Evolutionary conservation across 2,113 vertebrate genomes (phyloP), one percentile per base, ranked within the genome.

Genomic region (Aldabrachelys gigantea): DNA sequence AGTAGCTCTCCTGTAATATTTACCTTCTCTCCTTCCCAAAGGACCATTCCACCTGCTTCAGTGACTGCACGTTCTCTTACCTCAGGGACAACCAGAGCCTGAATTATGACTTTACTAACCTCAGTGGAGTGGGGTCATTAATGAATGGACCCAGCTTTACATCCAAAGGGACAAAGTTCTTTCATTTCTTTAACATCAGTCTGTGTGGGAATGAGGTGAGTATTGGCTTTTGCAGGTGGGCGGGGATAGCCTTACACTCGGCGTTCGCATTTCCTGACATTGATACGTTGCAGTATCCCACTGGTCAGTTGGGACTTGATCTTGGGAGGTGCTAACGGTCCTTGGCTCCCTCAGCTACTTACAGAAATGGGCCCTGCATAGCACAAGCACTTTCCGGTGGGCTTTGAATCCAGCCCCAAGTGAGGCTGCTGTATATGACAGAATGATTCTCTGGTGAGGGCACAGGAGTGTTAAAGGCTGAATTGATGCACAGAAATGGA

Each of bases 81-180:
- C 22, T 97, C 27, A 98, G 98, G 87, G 98, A 98, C 88, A 99
- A 99, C 81, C 98, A 95, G 92, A 99, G 98, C 88, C 97, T 99
- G 95, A 98, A 92, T 75, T 99, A 98, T 35, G 98, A 99, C 98
- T 99, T 99, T 89, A 99, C 98, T 96, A 98, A 91, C 47, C 98
- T 99, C 54, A 98, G 98, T 65, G 98, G 97, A 3, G 98, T 98
- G 54, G 99, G 99, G 17, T 99, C 99, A 0, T 95, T 99, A 91
- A 99, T 99, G 98, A 99, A 99, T 0, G 99, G 99, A 17, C 99
- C 99, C 2, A 99, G 99, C 96, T 99, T 99, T 91, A 99, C 99
- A 10, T 99, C 99, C 79, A 99, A 99, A 96, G 99, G 99, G 91
- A 99, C 99, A 62, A 99, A 99, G 89, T 99, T 99, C 97, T 99